Evolutionary conservation across 2,888 invertebrate genomes (phyloP).

Genomic region (Eulithis testata): DNA sequence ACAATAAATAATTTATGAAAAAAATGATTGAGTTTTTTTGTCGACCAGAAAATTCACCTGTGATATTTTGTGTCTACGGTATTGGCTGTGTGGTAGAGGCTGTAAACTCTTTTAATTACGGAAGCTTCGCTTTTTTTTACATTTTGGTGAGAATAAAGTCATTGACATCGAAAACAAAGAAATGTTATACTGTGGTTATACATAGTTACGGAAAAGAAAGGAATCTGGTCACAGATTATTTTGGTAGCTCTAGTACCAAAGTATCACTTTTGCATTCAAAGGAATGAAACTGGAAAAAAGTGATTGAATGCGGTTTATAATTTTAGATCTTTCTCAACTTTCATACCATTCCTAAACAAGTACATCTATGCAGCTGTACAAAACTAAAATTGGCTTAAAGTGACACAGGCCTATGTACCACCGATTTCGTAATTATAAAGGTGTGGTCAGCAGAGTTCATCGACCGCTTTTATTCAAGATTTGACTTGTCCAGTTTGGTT

Average conservation of each 20-base stretch:
- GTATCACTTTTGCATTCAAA: not conserved
- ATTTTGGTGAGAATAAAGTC: conserved; percentile 1
- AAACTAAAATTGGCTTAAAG: not conserved
- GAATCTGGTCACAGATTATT: not conserved
- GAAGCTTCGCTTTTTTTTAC: not conserved
- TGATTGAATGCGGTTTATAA: not conserved
- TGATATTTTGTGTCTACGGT: too few species aligned
- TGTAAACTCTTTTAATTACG: not conserved
- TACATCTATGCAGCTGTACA: too few species aligned
- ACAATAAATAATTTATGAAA: not conserved
- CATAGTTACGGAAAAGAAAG: conserved; percentile 1
- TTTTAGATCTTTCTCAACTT: too few species aligned
- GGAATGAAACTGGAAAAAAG: not conserved
- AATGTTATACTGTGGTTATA: not conserved
- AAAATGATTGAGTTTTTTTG: too few species aligned
- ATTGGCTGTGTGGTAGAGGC: too few species aligned
- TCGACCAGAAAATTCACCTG: too few species aligned
- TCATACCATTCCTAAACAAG: too few species aligned
- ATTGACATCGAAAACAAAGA: not conserved
- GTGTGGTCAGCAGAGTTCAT: conserved; percentile 33
- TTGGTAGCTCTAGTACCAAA: not conserved
- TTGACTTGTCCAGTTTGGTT: conserved; percentile 29
- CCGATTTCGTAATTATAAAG: conserved; percentile 7
- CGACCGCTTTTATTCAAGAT: conserved; percentile 32
- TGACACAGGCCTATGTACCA: not conserved